Conservation (phyloP, 2,888 invertebrate species). For the Heliconius aoede region DNA sequence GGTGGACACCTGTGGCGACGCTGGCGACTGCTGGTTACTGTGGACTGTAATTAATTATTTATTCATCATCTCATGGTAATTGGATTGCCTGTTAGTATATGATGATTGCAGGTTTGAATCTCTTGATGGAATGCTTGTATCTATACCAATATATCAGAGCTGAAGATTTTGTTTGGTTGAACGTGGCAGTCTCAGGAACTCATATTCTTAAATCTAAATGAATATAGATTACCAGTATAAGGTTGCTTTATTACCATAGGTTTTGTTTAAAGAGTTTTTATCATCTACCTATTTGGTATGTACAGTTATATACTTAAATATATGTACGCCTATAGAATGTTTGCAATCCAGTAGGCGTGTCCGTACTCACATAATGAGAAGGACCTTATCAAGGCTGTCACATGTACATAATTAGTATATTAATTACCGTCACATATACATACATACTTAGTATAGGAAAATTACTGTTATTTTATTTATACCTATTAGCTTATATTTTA, state of each 20-base stretch:
- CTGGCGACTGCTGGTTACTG: neutral
- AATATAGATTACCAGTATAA: too few relatives aligned
- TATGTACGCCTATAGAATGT: conserved; percentile 4
- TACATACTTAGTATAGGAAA: conserved; percentile 10
- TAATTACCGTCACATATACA: conserved; percentile 22
- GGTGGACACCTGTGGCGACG: conserved; percentile 24
- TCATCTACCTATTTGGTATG: neutral
- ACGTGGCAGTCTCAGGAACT: too few relatives aligned
- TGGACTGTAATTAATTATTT: conserved; percentile 21
- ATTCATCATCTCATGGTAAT: conserved; percentile 1
- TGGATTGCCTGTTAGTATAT: neutral
- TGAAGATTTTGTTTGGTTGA: too few relatives aligned
- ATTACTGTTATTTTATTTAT: conserved; percentile 14
- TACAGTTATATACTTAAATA: too few relatives aligned
- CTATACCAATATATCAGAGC: too few relatives aligned
- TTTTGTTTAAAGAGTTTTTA: too few relatives aligned
- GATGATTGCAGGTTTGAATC: neutral
- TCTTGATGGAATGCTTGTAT: neutral
- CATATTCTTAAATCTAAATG: too few relatives aligned
- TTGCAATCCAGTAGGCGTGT: conserved; percentile 35
- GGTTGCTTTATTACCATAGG: too few relatives aligned
- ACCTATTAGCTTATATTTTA: neutral
- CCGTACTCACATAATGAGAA: conserved; percentile 39
- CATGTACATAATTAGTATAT: conserved; percentile 31
- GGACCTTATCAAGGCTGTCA: conserved; percentile 33